A percentile compares a stretch with the other conserved stretches of the same genome.
These are phyloP conservation scores for Brachyalestes nurse DNA, from an alignment of 2,797 vertebrate genomes.

Conservation along the genomic window DNA sequence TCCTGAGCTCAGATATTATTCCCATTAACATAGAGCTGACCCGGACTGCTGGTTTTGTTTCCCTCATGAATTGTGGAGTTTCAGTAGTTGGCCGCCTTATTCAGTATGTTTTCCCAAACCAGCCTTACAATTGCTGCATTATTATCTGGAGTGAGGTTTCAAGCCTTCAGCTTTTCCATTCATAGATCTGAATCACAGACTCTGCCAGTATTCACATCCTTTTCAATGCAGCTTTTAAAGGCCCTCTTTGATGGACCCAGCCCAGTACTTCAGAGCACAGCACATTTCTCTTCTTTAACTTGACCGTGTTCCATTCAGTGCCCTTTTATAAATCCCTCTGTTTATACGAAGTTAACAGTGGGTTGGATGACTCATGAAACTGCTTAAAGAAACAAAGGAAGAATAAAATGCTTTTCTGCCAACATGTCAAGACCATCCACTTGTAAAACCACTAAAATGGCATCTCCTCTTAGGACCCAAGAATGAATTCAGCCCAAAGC, in stretches of 20 bases:
- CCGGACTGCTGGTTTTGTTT: constrained; percentile 22
- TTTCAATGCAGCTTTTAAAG: constrained; percentile 54
- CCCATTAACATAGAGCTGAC: not conserved
- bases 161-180: constrained; percentile 60
- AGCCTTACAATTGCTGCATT: constrained; percentile 37
- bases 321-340: constrained; percentile 35
- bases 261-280: constrained; percentile 25
- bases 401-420: constrained; percentile 14
- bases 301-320: constrained; percentile 5
- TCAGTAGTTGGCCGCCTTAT: constrained; percentile 7
- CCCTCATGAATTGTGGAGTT: constrained; percentile 11
- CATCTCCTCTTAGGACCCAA: not conserved
- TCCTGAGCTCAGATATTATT: constrained; percentile 4
- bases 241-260: constrained; percentile 30
- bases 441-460: not conserved
- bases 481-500: not conserved
- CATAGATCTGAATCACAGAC: constrained; percentile 30
- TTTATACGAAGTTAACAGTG: constrained; percentile 45
- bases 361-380: constrained; percentile 44
- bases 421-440: constrained; percentile 1
- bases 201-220: constrained; percentile 49
- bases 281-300: constrained; percentile 24
- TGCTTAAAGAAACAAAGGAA: constrained; percentile 32
- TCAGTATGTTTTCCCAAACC: constrained; percentile 22
- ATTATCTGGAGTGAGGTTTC: constrained; percentile 52